phyloP scores from a whole-genome alignment of 2,113 vertebrate species.

The Pteropus alecto region DNA sequence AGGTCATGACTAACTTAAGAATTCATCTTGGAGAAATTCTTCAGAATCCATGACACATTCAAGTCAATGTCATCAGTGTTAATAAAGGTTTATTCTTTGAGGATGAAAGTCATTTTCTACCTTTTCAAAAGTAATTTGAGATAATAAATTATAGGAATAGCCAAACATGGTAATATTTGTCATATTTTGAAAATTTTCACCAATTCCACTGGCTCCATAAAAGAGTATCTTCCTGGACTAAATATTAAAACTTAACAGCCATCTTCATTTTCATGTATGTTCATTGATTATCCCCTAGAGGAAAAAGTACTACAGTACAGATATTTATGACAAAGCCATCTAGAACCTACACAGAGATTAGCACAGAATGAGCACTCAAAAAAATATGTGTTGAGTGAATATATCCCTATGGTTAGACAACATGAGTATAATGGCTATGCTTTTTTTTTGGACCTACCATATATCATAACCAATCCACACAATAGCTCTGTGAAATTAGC shows the following conservation, averaged over 20 bases:
- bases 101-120: not conserved
- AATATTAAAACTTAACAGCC: not conserved
- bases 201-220: not conserved
- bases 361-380: not conserved
- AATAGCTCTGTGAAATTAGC: not conserved
- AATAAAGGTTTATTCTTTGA: not conserved
- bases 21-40: not conserved
- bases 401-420: not conserved
- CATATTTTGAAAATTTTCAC: constrained; percentile 19
- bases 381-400: not conserved
- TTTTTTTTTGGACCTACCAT: not conserved
- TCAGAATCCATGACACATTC: not conserved
- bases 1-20: not conserved
- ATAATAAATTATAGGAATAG: not conserved
- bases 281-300: not conserved
- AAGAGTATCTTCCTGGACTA: not conserved
- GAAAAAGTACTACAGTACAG: not conserved
- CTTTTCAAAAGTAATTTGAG: not conserved
- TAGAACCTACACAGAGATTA: not conserved
- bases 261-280: not conserved
- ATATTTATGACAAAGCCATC: not conserved
- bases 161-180: not conserved
- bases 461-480: not conserved
- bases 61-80: not conserved
- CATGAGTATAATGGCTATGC: not conserved